phyloP scores from a whole-genome alignment of 2,113 vertebrate genomes.

The zebrafish (Danio rerio) region GRCz12tu NC_133195.1:55232001-55232500 shows the following conservation, averaged over 20 bases:
- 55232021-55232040: background rate
- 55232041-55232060: background rate
- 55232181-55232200: background rate
- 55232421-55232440: no score
- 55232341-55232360: no score
- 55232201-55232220: background rate
- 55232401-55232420: no score
- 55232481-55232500: no score
- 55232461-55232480: no score
- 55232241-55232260: conserved; percentile 40
- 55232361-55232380: no score
- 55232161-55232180: background rate
- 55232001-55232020: background rate
- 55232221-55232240: background rate
- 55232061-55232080: background rate
- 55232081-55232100: background rate
- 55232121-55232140: background rate
- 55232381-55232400: no score
- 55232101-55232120: background rate
- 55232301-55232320: no score
- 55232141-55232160: background rate
- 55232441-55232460: no score
- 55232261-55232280: background rate
- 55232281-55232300: background rate
- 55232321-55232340: no score